A percentile compares a stretch with the other conserved stretches of the same genome.
These are phyloP conservation scores for Bubo scandiacus DNA, from an alignment of 2,113 vertebrate species.

Conservation along the genomic window DNA sequence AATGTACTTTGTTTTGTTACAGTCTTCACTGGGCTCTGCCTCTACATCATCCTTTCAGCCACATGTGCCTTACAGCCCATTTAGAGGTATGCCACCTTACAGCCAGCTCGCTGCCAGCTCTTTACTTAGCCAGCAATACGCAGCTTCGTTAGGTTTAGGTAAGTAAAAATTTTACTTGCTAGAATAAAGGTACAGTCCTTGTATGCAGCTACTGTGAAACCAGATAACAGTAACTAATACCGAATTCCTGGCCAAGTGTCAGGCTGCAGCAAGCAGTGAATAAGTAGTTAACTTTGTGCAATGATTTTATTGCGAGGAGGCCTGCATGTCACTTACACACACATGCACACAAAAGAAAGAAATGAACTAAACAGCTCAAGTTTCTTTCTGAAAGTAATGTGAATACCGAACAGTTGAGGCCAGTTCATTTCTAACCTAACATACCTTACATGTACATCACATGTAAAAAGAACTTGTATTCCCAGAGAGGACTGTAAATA, in stretches of 20 bases:
- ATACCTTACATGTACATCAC: not conserved
- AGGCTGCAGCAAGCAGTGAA: not conserved
- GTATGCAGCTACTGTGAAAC: not conserved
- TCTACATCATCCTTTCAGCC: conserved; percentile 82
- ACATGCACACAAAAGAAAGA: not conserved
- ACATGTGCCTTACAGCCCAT: conserved; percentile 86
- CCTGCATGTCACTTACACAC: not conserved
- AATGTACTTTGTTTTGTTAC: conserved; percentile 60
- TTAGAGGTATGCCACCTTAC: conserved; percentile 86
- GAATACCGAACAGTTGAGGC: not conserved
- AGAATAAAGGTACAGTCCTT: not conserved
- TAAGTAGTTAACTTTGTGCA: not conserved
- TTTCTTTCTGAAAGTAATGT: not conserved
- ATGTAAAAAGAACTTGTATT: not conserved
- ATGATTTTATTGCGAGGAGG: not conserved
- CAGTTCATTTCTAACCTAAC: not conserved
- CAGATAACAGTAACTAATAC: not conserved
- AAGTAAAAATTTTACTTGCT: conserved; percentile 63
- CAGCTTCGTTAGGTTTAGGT: conserved; percentile 90
- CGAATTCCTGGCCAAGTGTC: not conserved
- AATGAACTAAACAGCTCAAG: not conserved
- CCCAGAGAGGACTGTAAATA: not conserved
- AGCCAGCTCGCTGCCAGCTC: conserved; percentile 89
- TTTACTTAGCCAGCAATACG: conserved; percentile 90
- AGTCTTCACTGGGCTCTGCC: conserved; percentile 88